These are phyloP conservation scores for Argopecten irradians DNA, from an alignment of 1,140 invertebrate species.

Conservation along the genomic window DNA sequence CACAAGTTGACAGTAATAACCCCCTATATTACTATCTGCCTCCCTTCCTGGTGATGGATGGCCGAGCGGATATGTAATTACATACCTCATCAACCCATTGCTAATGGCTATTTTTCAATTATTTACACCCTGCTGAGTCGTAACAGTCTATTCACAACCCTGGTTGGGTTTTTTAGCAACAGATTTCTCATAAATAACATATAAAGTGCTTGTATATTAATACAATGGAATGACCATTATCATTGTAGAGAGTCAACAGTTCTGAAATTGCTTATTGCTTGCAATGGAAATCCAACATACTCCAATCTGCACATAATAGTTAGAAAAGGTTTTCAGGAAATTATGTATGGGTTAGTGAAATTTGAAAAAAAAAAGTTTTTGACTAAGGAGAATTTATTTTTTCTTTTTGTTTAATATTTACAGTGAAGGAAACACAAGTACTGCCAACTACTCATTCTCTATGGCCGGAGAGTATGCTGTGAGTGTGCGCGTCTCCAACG, in stretches of 20 bases:
- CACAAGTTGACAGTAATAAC: background rate
- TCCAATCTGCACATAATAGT: no score
- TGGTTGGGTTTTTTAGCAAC: background rate
- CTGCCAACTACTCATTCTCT: constrained; percentile 37
- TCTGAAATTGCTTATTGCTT: no score
- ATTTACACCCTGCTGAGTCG: background rate
- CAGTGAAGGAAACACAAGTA: constrained; percentile 39
- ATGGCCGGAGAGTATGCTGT: constrained; percentile 34
- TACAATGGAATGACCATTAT: no score
- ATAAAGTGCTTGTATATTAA: background rate
- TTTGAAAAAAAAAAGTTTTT: no score
- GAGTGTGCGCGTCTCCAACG: constrained; percentile 27
- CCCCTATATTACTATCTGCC: background rate
- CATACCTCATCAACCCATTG: background rate
- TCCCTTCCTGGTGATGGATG: background rate
- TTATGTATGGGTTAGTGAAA: no score
- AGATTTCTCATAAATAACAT: background rate
- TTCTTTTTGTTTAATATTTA: background rate
- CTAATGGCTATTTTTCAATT: constrained; percentile 22
- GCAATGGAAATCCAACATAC: no score
- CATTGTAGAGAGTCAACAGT: no score
- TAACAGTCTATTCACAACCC: background rate
- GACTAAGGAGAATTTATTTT: no score
- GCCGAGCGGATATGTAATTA: constrained; percentile 5
- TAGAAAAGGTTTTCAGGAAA: no score